A percentile compares a stretch with the other conserved stretches of the same genome.
These are phyloP conservation scores for Lepidurus apus DNA, from an alignment of 1,140 invertebrate species.

Conservation along the genomic window DNA sequence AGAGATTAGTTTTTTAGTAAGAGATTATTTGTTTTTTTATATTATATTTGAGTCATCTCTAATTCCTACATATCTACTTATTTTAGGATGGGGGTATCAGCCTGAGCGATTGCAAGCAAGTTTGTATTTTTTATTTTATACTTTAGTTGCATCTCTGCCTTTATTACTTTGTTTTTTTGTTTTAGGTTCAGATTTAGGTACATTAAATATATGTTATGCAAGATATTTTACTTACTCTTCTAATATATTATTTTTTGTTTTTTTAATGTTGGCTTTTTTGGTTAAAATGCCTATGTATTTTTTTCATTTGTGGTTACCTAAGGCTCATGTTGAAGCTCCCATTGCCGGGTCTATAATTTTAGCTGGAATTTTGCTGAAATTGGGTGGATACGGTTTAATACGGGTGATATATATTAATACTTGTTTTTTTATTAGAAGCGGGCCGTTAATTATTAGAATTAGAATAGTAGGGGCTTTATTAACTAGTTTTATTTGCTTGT, in stretches of 20 bases:
- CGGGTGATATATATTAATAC: slow-evolving; percentile 49
- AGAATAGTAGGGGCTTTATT: slow-evolving; percentile 52
- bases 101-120: slow-evolving; percentile 55
- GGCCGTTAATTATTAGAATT: slow-evolving; percentile 49
- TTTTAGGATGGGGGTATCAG: slow-evolving; percentile 59
- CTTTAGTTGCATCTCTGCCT: slow-evolving; percentile 55
- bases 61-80: slow-evolving; percentile 57
- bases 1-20: slow-evolving; percentile 47
- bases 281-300: slow-evolving; percentile 63
- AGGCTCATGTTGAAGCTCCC: slow-evolving; percentile 67
- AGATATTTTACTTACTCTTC: slow-evolving; percentile 44
- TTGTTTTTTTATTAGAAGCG: slow-evolving; percentile 46
- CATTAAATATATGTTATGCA: slow-evolving; percentile 44
- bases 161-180: slow-evolving; percentile 54
- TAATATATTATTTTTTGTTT: slow-evolving; percentile 50
- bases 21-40: slow-evolving; percentile 60
- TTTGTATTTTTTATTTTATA: slow-evolving; percentile 59
- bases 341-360: slow-evolving; percentile 63
- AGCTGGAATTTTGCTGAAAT: slow-evolving; percentile 61
- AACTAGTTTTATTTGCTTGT: slow-evolving; percentile 56
- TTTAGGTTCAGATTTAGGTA: slow-evolving; percentile 44
- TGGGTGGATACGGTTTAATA: slow-evolving; percentile 58
- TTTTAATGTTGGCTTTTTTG: slow-evolving; percentile 56
- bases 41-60: slow-evolving; percentile 59
- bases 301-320: slow-evolving; percentile 63